These are phyloP conservation scores for Himalopsyche anomala DNA, from an alignment of 2,888 invertebrate genomes.

Conservation along the genomic window DNA sequence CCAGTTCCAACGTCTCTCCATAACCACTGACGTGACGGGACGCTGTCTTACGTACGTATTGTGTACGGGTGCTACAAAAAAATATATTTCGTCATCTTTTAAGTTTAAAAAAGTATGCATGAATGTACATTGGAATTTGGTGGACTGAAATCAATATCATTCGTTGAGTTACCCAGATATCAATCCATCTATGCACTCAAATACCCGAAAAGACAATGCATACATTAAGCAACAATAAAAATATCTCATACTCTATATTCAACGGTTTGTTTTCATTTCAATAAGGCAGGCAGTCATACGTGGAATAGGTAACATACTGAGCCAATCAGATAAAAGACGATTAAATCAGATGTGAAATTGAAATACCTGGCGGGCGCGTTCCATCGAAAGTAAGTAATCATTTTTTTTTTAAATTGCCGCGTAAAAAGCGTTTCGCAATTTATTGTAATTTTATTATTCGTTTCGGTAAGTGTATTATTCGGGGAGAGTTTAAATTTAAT, in stretches of 20 bases:
- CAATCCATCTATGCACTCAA: neutral
- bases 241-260: neutral
- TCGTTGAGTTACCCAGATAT: neutral
- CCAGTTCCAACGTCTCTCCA: no score
- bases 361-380: slow-evolving; percentile 20
- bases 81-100: no score
- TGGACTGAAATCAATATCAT: neutral
- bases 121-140: neutral
- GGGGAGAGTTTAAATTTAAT: neutral
- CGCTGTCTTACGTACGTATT: no score
- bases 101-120: no score
- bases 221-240: neutral
- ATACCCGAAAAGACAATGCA: neutral
- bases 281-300: neutral
- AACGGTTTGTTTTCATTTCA: neutral
- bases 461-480: slow-evolving; percentile 4
- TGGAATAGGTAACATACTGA: neutral
- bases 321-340: slow-evolving; percentile 2
- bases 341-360: slow-evolving; percentile 19
- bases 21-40: no score
- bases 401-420: neutral
- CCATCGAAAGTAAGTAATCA: neutral
- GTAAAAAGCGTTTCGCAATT: slow-evolving; percentile 20
- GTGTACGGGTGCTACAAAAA: no score
- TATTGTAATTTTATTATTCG: slow-evolving; percentile 18